phyloP scores from a whole-genome alignment of 2,113 vertebrate genomes.

The Lophius piscatorius region DNA sequence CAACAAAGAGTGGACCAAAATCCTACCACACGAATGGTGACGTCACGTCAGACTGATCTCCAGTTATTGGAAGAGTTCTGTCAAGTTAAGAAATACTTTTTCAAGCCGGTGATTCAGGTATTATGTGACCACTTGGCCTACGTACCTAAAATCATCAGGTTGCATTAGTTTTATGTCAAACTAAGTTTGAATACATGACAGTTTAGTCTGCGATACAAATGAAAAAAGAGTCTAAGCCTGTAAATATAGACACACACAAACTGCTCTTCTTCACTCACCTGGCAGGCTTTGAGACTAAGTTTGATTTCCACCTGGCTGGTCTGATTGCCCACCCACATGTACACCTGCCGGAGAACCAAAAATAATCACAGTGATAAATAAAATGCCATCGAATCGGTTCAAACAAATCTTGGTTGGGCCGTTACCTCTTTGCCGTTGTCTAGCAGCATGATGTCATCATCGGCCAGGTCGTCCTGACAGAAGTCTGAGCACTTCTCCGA shows the following conservation, averaged over 20 bases:
- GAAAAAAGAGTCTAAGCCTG: too few relatives aligned
- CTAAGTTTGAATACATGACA: too few relatives aligned
- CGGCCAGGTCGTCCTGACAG: constrained; percentile 96
- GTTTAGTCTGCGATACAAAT: too few relatives aligned
- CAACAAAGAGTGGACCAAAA: too few relatives aligned
- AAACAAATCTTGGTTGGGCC: neutral
- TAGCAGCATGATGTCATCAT: constrained; percentile 97
- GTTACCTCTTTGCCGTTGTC: constrained; percentile 94
- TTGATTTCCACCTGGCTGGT: constrained; percentile 99
- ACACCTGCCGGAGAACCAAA: constrained; percentile 82
- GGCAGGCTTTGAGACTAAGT: constrained; percentile 95
- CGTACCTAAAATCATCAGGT: too few relatives aligned
- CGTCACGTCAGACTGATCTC: too few relatives aligned
- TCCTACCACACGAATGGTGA: too few relatives aligned
- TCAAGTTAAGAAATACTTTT: too few relatives aligned
- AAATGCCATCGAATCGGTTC: neutral
- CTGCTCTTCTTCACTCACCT: constrained; percentile 71
- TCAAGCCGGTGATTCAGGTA: too few relatives aligned
- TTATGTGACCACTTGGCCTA: too few relatives aligned
- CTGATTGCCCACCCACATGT: constrained; percentile 99
- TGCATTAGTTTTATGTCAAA: too few relatives aligned
- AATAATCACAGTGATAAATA: neutral
- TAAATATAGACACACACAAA: neutral
- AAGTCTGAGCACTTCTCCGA: constrained; percentile 98
- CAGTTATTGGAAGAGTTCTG: too few relatives aligned